Base-by-base conservation (phyloP, 2,113 vertebrate species). In the Corythornis madagascariensis region DNA sequence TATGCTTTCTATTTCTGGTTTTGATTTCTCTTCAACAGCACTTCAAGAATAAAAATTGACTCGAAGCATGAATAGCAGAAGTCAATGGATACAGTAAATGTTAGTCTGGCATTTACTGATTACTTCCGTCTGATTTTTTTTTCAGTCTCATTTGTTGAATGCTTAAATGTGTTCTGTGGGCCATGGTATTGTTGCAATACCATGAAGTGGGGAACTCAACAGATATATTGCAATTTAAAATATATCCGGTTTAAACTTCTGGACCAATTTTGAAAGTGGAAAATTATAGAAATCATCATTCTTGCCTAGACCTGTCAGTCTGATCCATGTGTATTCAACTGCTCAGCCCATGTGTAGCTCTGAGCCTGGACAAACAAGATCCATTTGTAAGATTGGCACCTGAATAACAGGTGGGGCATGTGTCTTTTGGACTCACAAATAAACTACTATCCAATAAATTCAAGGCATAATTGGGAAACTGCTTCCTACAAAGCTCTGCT, bases 41-140 rank as follows among this genome's bases (percentile, higher is more conserved):
- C 89, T 96, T 95, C 86, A 95, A 85, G 92, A 95, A 95, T 95
- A 94, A 94, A 95, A 86, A 88, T 88, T 91, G 79, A 94, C 81
- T 95, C 28, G 10, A 42, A 77, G 52, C 86, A 95, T 92, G 85
- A 93, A 97, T 91, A 96, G 91, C 71, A 91, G 45, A 93, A 83
- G 86, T 92, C 22, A 7, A 73, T 69, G 91, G 61, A 80, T 90
- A 65, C 59, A 95, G 81, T 93, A 97, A 97, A 94, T 78, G 76
- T 95, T 95, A 94, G 80, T 94, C 90, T 92, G 55, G 87, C 91
- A 89, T 92, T 92, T 90, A 77, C 92, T 92, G 95, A 94, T 95
- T 92, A 93, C 89, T 95, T 97, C 85, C 5, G 56, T 56, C 77
- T 74, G 74, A 79, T 28, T 70, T 81, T 88, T 73, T 73, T 92